Base-by-base conservation (phyloP, 2,888 invertebrate genomes). In the Polyploca ridens region DNA sequence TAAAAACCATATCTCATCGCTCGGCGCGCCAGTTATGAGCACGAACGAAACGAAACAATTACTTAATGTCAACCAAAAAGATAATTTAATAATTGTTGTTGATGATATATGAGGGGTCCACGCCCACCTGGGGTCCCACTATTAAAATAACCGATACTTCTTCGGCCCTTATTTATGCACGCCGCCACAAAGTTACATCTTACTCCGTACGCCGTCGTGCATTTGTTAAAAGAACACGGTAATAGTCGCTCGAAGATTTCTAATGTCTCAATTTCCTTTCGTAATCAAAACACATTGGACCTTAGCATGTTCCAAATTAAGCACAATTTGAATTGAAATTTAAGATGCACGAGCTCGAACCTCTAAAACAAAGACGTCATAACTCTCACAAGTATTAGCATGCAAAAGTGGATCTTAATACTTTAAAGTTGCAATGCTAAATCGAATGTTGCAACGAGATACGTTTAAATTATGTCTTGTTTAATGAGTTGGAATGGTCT, bases 11-110 rank as follows among this genome's bases (percentile, higher is more conserved):
- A 86, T 74, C 83, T 90, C 89, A 90, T 86, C 84, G 76, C 67
- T 67, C 73, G 83, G 84, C 83, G 84, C 85, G 85, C 88, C 83
- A 81, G 89, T 84, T 87, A 87, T 86, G 88, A 83, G 78, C 86
- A 69, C 78, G 78, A 76, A 68, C 87, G 81, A 82, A 83, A 81
- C 79, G 78, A 90, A 92, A 93, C 94, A 94, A 94, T 94, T 93
- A 94, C 94, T 94, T 94, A 93, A 93, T 90, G 93, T 93, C 94
- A 91, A 89, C 91, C 86, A 90, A 91, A 91, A 92, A 93, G 89
- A 93, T 93, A 93, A 93, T 93, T 93, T 92, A 94, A 93, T 94
- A 93, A 94, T 94, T 94, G 93, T 93, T 88, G 75, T 66, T 80
- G 79, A 91, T 93, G 93, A 94, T 93, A 87, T 91, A 94, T 86